Percentiles rank a stretch among this genome's conserved stretches.
These are phyloP conservation scores for Megamerina dolium DNA, from an alignment of 2,888 invertebrate species.

Conservation along the genomic window DNA sequence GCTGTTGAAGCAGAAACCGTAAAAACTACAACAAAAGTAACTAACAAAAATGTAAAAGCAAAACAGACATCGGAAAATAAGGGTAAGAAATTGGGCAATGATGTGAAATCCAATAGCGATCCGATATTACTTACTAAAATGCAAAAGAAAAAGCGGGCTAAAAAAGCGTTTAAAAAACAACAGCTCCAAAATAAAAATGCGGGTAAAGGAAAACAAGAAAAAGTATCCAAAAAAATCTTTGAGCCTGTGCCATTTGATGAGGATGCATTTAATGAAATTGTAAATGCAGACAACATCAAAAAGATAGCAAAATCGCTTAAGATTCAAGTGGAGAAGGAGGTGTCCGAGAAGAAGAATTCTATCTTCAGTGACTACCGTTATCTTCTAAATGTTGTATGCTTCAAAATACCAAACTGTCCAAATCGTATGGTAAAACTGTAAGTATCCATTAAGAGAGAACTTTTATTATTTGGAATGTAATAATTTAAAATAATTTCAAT, in stretches of 20 bases:
- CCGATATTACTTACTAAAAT: constrained; percentile 11
- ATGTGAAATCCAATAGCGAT: no score
- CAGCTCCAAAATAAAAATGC: constrained; percentile 9
- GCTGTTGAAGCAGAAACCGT: not conserved
- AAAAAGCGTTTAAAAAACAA: constrained; percentile 11
- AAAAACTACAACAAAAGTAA: not conserved
- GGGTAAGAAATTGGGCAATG: not conserved
- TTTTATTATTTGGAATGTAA: not conserved
- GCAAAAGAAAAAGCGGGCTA: constrained; percentile 10
- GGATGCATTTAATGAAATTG: constrained; percentile 31
- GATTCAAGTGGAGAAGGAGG: constrained; percentile 30
- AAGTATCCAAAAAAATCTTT: constrained; percentile 6
- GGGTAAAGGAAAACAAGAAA: constrained; percentile 10
- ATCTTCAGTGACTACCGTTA: constrained; percentile 43
- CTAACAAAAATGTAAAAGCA: not conserved
- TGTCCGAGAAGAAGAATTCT: constrained; percentile 32
- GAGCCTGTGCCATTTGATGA: constrained; percentile 36
- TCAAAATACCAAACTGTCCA: constrained; percentile 60
- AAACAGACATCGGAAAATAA: constrained; percentile 5
- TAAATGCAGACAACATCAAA: constrained; percentile 29
- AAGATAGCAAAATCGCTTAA: constrained; percentile 36
- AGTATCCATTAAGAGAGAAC: constrained; percentile 38
- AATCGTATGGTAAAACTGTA: constrained; percentile 59
- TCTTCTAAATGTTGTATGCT: constrained; percentile 45
- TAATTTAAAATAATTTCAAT: not conserved